Conservation (phyloP, 2,888 invertebrate species). For the Smittia sp. region DNA sequence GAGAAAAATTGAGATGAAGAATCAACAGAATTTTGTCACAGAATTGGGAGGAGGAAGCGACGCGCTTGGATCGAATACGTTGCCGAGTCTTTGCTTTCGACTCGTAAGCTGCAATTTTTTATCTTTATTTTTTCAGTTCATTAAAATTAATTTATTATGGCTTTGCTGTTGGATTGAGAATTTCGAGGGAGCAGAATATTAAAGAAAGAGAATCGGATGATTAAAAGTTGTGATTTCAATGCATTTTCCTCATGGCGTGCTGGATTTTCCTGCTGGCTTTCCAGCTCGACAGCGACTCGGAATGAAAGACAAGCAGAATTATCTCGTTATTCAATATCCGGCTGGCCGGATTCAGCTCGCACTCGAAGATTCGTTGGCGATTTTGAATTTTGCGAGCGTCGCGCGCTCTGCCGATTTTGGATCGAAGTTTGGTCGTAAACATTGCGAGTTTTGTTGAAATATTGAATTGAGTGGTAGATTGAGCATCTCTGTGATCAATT, state of each 20-base stretch:
- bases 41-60: neutral
- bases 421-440: too few relatives aligned
- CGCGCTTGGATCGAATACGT: neutral
- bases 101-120: neutral
- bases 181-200: neutral
- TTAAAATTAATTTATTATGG: constrained; percentile 40
- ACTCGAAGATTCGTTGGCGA: too few relatives aligned
- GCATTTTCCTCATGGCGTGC: constrained; percentile 22
- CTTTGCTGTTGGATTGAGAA: constrained; percentile 35
- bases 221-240: constrained; percentile 31
- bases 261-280: too few relatives aligned
- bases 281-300: too few relatives aligned
- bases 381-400: too few relatives aligned
- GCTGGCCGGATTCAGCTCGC: too few relatives aligned
- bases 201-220: neutral
- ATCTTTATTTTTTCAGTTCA: constrained; percentile 41
- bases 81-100: neutral
- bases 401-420: too few relatives aligned
- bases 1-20: constrained; percentile 1
- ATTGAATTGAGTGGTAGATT: too few relatives aligned
- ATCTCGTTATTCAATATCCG: too few relatives aligned
- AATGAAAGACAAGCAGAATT: too few relatives aligned
- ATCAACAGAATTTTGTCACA: neutral
- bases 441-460: too few relatives aligned
- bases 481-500: too few relatives aligned